phyloP scores from a whole-genome alignment of 2,888 invertebrate species.

The Automeris io region DNA sequence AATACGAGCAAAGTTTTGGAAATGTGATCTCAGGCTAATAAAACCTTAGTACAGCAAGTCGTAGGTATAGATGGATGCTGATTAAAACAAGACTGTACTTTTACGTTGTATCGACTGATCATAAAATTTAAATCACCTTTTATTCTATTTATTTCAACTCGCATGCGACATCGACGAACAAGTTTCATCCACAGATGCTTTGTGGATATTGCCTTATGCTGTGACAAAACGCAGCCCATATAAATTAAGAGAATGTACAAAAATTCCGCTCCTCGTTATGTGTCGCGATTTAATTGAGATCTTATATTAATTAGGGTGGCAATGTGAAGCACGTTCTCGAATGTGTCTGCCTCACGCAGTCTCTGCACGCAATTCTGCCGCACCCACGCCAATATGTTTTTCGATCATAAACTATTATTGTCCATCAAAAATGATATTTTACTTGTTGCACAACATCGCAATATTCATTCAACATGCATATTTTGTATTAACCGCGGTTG shows the following conservation, averaged over 20 bases:
- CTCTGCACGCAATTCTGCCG: slow-evolving; percentile 56
- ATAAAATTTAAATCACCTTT: slow-evolving; percentile 43
- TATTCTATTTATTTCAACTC: slow-evolving; percentile 36
- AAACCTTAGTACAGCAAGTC: background rate
- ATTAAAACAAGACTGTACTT: slow-evolving; percentile 35
- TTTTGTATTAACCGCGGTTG: too few relatives aligned
- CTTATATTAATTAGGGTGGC: slow-evolving; percentile 76
- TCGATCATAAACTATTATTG: slow-evolving; percentile 10
- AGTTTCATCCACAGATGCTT: slow-evolving; percentile 55
- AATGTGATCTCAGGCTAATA: background rate
- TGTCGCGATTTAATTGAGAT: slow-evolving; percentile 77
- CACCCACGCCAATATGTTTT: slow-evolving; percentile 29
- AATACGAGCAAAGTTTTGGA: background rate
- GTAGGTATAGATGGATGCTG: slow-evolving; percentile 20
- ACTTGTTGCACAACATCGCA: too few relatives aligned
- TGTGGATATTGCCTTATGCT: slow-evolving; percentile 54
- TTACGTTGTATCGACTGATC: slow-evolving; percentile 33
- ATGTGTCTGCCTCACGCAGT: slow-evolving; percentile 71
- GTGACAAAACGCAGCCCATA: slow-evolving; percentile 51
- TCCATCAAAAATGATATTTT: too few relatives aligned
- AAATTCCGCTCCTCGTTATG: slow-evolving; percentile 66
- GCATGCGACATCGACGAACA: slow-evolving; percentile 48
- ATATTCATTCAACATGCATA: too few relatives aligned
- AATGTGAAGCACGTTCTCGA: slow-evolving; percentile 60
- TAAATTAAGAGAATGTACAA: slow-evolving; percentile 52